A percentile compares a stretch with the other conserved stretches of the same genome.
Conservation (phyloP, 2,113 vertebrate genomes). For the Paradoxurus hermaphroditus region DNA sequence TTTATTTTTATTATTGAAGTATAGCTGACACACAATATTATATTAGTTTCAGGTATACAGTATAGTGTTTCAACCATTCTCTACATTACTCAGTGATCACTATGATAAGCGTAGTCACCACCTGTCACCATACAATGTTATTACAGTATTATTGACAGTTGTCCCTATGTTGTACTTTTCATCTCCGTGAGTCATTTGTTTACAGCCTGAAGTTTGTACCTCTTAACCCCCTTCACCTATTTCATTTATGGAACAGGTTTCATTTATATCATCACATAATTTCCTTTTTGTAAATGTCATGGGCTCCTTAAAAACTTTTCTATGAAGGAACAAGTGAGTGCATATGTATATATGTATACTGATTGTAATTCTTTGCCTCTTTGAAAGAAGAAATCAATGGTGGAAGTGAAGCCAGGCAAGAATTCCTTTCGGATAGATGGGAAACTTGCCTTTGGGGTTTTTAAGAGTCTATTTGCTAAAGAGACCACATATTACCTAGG, state of each 20-base stretch:
- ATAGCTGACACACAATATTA: neutral
- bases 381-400: neutral
- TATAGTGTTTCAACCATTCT: neutral
- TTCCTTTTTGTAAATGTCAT: neutral
- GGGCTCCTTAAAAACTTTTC: neutral
- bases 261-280: neutral
- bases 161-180: neutral
- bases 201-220: neutral
- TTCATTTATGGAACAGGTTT: neutral
- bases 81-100: neutral
- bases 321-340: neutral
- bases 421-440: neutral
- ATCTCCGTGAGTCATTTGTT: neutral
- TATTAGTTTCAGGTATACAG: neutral
- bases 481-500: neutral
- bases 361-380: neutral
- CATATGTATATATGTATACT: fast-evolving
- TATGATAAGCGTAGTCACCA: neutral
- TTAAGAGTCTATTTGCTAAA: neutral
- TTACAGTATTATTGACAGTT: neutral
- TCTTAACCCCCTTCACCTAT: neutral
- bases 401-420: neutral
- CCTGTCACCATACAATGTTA: neutral
- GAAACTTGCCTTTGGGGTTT: neutral
- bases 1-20: neutral